Evolutionary conservation across 1,140 invertebrate species (phyloP).

Genomic region (Oedothorax gibbosus): DNA sequence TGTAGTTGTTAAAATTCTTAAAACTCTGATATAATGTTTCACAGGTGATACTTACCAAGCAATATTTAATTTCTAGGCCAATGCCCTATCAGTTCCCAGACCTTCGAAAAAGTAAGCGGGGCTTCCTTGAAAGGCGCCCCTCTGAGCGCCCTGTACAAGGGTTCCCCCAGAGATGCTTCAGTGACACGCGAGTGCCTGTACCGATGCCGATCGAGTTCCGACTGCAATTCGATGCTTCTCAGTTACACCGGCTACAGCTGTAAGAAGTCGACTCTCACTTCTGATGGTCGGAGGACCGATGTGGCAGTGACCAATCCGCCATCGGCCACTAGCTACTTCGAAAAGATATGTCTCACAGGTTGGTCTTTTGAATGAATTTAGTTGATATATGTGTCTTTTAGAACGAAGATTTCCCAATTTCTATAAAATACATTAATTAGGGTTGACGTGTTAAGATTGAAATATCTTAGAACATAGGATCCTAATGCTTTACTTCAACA

Average conservation of each 20-base stretch:
- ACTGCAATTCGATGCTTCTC: conserved; percentile 63
- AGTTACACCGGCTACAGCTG: conserved; percentile 63
- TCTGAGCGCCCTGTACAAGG: conserved; percentile 59
- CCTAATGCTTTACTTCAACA: too few species aligned
- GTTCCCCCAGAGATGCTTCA: conserved; percentile 38
- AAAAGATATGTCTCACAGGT: conserved; percentile 64
- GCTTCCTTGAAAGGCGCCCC: conserved; percentile 57
- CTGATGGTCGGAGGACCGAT: conserved; percentile 10
- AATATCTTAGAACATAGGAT: too few species aligned
- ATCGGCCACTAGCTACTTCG: conserved; percentile 64
- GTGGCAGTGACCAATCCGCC: conserved; percentile 18
- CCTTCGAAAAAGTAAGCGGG: conserved; percentile 64
- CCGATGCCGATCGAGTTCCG: conserved; percentile 60
- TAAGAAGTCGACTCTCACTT: conserved; percentile 20
- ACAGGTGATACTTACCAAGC: too few species aligned
- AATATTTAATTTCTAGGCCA: conserved; percentile 47
- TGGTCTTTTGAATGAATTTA: not conserved
- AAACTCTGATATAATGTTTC: too few species aligned
- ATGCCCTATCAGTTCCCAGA: conserved; percentile 62
- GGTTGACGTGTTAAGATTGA: too few species aligned
- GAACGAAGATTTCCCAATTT: not conserved
- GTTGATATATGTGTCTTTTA: not conserved
- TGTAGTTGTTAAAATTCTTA: too few species aligned
- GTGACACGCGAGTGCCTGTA: conserved; percentile 63
- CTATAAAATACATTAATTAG: too few species aligned